Evolutionary conservation across 1,140 invertebrate species (phyloP).

Genomic region (Phortica variegata): DNA sequence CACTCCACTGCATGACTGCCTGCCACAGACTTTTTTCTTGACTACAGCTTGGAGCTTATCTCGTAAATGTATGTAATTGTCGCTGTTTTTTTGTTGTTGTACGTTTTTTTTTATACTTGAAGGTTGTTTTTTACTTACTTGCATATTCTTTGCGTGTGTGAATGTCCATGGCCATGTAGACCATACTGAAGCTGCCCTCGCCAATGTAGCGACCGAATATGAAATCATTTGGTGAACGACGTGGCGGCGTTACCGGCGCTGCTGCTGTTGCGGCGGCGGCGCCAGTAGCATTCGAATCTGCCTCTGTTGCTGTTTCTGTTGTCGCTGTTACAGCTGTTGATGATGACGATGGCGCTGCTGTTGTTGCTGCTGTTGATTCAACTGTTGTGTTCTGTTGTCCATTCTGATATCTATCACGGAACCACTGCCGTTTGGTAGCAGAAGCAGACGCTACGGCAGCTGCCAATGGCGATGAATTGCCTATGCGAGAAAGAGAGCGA

Average conservation of each 20-base stretch:
- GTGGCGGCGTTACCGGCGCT: slow-evolving; percentile 60
- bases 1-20: too few relatives aligned
- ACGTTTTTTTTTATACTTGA: too few relatives aligned
- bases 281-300: slow-evolving; percentile 42
- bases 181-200: slow-evolving; percentile 95
- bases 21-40: too few relatives aligned
- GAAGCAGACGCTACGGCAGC: slow-evolving; percentile 31
- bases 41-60: too few relatives aligned
- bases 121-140: slow-evolving; percentile 68
- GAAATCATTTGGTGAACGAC: slow-evolving; percentile 82
- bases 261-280: slow-evolving; percentile 9
- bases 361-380: slow-evolving; percentile 19
- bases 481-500: slow-evolving; percentile 12
- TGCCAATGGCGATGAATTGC: slow-evolving; percentile 46
- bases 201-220: slow-evolving; percentile 94
- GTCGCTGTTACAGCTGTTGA: slow-evolving; percentile 17
- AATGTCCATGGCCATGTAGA: slow-evolving; percentile 91
- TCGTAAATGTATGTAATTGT: too few relatives aligned
- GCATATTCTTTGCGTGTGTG: slow-evolving; percentile 87
- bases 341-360: slow-evolving; percentile 5
- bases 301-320: slow-evolving; percentile 2
- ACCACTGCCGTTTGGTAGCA: background rate
- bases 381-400: slow-evolving; percentile 10
- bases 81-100: too few relatives aligned
- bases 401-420: slow-evolving; percentile 13